Base-by-base conservation (phyloP, 2,797 vertebrate species). In the Macropodus opercularis region DNA sequence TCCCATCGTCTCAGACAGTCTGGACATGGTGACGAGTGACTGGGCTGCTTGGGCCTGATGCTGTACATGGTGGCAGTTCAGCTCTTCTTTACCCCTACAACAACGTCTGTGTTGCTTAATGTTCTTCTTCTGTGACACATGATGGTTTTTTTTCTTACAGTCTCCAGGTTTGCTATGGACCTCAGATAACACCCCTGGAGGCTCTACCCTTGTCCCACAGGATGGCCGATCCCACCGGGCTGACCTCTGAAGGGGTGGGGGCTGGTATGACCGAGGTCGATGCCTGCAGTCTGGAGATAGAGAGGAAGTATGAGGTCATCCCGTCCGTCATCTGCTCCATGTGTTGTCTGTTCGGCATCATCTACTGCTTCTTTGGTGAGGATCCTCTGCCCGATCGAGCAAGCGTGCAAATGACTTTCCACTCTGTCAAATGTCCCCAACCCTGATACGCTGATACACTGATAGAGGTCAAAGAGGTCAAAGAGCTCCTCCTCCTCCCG, bases 351-450 rank as follows among this genome's bases (percentile, higher is more conserved):
- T 95, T 96, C 57, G 95, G 95, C 39, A 91, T 95, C 83, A 92
- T 95, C 88, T 96, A 95, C 87, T 94, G 94, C 85, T 95, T 95
- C 90, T 95, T 96, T 47, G 95, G 94, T 96, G 85, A 94, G 94
- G 31, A 38, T 40, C 26, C 26, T 7, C 36, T 19, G 23, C 22
- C 3, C 26, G 5, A 6, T 52, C 36, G 24, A n/a, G 44, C 26
- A 43, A 60, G 46, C 24, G 34, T 38, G 2, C n/a, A 3, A 6
- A 18, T 36, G 22, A 63, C 34, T 6, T 46, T 21, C 50, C 49
- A 46, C 22, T 48, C 26, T 27, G 34, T 63, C 38, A 49, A 44
- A 15, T 42, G 12, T 27, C 50, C n/a, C n/a, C n/a, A n/a, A n/a
- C n/a, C n/a, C n/a, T n/a, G n/a, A n/a, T n/a, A n/a, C n/a, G n/a